Conservation (phyloP, 1,140 invertebrate species). For the Hyles euphorbiae region DNA sequence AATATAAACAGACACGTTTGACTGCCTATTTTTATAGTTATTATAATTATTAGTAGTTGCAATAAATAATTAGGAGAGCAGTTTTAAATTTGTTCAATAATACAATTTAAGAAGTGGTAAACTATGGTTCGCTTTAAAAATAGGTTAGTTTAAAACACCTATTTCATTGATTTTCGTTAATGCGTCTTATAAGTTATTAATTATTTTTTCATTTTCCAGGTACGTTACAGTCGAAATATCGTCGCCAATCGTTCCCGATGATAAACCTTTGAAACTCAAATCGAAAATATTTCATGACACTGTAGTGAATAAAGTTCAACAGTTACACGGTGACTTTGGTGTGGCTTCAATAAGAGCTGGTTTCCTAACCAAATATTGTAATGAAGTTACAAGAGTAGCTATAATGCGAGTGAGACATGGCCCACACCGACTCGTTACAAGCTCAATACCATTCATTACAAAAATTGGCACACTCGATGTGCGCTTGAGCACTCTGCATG, state of each 20-base stretch:
- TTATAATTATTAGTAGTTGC: too few relatives aligned
- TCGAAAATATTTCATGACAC: conserved; percentile 76
- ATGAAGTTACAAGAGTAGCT: conserved; percentile 83
- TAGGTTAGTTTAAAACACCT: conserved; percentile 60
- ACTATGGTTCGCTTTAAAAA: conserved; percentile 83
- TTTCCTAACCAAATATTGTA: conserved; percentile 86
- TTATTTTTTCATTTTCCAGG: conserved; percentile 60
- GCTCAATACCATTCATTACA: conserved; percentile 80
- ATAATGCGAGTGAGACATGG: conserved; percentile 83
- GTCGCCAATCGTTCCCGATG: conserved; percentile 50
- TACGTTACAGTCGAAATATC: conserved; percentile 80
- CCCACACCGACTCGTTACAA: conserved; percentile 82
- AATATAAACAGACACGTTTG: too few relatives aligned
- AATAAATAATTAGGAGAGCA: too few relatives aligned
- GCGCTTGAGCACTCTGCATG: conserved; percentile 80
- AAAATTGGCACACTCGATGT: conserved; percentile 79
- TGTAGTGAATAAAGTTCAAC: conserved; percentile 79
- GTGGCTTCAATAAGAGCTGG: conserved; percentile 80
- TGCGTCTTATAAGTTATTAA: background rate
- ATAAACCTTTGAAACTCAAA: conserved; percentile 76
- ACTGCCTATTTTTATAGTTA: too few relatives aligned
- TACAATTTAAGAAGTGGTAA: background rate
- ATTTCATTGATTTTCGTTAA: background rate
- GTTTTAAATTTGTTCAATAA: too few relatives aligned
- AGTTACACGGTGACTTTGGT: conserved; percentile 84